phyloP scores from a whole-genome alignment of 2,797 vertebrate genomes.

The Parauchenoglanis ngamensis region DNA sequence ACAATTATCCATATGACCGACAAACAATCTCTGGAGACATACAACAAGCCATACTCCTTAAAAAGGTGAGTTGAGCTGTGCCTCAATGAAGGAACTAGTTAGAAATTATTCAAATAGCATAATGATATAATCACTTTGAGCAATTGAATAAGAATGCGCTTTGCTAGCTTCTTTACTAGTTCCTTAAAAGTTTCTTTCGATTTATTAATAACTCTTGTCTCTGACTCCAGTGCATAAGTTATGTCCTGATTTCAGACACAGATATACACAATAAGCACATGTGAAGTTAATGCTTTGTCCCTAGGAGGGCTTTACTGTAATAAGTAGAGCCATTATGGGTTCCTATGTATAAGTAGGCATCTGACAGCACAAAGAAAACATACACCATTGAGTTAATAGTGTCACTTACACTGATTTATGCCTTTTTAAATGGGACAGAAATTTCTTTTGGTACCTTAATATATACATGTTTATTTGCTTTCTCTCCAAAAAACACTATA shows the following conservation, averaged over 20 bases:
- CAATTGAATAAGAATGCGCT: constrained; percentile 18
- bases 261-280: constrained; percentile 9
- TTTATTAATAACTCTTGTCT: constrained; percentile 14
- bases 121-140: constrained; percentile 17
- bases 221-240: not conserved
- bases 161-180: not conserved
- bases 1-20: not conserved
- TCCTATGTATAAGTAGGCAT: constrained; percentile 16
- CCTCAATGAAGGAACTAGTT: not conserved
- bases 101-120: not conserved
- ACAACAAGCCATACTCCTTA: not conserved
- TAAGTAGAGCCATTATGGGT: constrained; percentile 25
- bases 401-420: constrained; percentile 11
- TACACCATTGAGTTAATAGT: constrained; percentile 22
- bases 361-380: constrained; percentile 35
- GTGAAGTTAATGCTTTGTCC: constrained; percentile 13
- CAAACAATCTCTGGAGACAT: constrained; percentile 27
- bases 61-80: not conserved
- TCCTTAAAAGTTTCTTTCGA: constrained; percentile 28
- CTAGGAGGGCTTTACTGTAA: constrained; percentile 30
- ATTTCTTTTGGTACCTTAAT: not conserved
- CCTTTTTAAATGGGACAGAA: not conserved
- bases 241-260: constrained; percentile 9
- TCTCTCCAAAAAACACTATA: not conserved
- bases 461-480: not conserved